phyloP scores from a whole-genome alignment of 1,140 invertebrate genomes.

The Polypedilum vanderplanki region DNA sequence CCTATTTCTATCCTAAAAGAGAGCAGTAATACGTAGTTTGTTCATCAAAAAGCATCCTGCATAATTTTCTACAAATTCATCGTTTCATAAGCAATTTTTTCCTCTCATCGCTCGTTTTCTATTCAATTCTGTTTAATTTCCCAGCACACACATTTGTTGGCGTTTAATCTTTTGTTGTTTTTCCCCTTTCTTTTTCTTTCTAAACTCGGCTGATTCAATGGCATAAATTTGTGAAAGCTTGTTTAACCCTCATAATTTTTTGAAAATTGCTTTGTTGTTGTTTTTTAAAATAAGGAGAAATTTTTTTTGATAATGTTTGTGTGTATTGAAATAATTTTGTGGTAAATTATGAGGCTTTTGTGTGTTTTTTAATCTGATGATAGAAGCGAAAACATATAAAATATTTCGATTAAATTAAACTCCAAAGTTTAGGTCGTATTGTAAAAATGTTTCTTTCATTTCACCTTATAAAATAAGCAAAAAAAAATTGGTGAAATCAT shows the following conservation, averaged over 20 bases:
- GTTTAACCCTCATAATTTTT: neutral
- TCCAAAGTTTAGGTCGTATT: too few species aligned
- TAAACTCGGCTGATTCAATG: neutral
- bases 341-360: neutral
- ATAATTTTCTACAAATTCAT: neutral
- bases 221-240: neutral
- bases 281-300: neutral
- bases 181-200: neutral
- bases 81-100: neutral
- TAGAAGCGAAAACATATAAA: too few species aligned
- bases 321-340: neutral
- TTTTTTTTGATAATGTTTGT: neutral
- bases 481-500: too few species aligned
- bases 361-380: neutral
- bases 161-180: neutral
- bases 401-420: too few species aligned
- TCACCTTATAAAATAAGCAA: too few species aligned
- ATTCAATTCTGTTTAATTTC: neutral
- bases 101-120: neutral
- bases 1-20: neutral
- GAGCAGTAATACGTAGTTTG: neutral
- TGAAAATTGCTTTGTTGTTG: neutral
- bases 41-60: neutral
- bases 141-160: slow-evolving; percentile 2
- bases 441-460: too few species aligned